Evolutionary conservation across 2,113 vertebrate species (phyloP).

Genomic region (Phylloscopus trochiloides): DNA sequence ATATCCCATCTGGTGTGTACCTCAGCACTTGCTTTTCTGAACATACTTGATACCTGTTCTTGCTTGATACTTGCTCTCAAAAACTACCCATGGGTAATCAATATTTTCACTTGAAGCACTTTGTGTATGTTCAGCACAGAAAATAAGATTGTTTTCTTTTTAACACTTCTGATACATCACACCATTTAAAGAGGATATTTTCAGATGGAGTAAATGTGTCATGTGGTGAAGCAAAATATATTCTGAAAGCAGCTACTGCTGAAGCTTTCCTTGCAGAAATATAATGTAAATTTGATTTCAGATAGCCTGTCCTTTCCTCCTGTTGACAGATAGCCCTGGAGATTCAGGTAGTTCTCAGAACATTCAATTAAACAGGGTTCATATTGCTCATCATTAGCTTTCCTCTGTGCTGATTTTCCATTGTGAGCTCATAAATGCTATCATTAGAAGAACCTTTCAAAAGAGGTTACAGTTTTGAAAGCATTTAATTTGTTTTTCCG

Average conservation of each 20-base stretch:
- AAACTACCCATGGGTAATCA: neutral
- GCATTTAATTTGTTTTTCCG: neutral
- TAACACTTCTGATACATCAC: neutral
- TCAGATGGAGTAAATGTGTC: neutral
- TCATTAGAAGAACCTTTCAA: constrained; percentile 35
- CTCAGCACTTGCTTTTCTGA: neutral
- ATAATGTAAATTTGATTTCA: neutral
- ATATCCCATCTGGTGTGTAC: neutral
- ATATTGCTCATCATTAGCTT: neutral
- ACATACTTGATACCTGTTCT: neutral
- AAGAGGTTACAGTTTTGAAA: constrained; percentile 19
- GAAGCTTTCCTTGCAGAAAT: neutral
- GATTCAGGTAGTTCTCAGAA: neutral
- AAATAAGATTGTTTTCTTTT: neutral
- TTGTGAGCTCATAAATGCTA: neutral
- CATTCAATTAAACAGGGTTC: constrained; percentile 4
- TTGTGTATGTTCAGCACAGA: neutral
- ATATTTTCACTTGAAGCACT: neutral
- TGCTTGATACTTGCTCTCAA: neutral
- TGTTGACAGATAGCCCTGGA: neutral
- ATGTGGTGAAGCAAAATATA: neutral
- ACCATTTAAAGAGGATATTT: neutral
- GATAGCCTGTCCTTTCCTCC: neutral
- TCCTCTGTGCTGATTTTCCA: neutral
- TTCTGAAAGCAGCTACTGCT: neutral